Evolutionary conservation across 2,113 vertebrate genomes (phyloP), one percentile per base, ranked within the genome.

Genomic region (Circaetus gallicus): DNA sequence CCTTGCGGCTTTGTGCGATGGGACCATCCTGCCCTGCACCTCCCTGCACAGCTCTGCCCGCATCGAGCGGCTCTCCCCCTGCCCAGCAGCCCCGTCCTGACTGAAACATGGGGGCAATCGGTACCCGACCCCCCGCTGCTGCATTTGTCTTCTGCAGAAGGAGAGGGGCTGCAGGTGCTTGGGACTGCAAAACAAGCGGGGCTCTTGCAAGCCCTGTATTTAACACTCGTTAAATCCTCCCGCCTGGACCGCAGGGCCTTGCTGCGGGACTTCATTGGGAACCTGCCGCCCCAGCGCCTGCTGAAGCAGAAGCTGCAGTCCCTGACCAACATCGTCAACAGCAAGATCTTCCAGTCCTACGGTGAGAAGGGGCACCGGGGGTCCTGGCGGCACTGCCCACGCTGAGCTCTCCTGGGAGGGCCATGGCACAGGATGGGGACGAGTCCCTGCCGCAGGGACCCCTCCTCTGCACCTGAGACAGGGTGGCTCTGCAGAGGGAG

Each of bases 301-400:
- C 83, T 96, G 86, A 97, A 61, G 79, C 97, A 97, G 93, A 97
- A 97, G 83, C 92, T 98, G 73, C 96, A 97, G 88, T 97, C 86
- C 66, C 93, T 98, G 90, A 93, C 66, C 1, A 52, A 81, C 73
- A 96, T 98, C 3, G 32, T 97, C 86, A 76, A 61, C 94, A 97
- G 45, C 83, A 88, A 49, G 31, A 49, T 87, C 38, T 98, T 98
- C 92, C 79, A 77, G 78, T 66, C 28, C 81, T 90, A 95, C 0
- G 97, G 97, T 98, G 93, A 95, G 95, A 38, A 26, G 52, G 49
- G 43, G 9, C 8, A 3, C 6, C 0, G 3, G 47, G 22, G 40
- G 19, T 9, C n/a, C 25, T 13, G 59, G 11, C 1, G 3, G 14
- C 40, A 3, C 55, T 32, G 87, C 40, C 59, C 11, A 2, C 0